A percentile compares a stretch with the other conserved stretches of the same genome.
These are phyloP conservation scores for Andrena camellia DNA, from an alignment of 2,888 invertebrate species.

Conservation along the genomic window DNA sequence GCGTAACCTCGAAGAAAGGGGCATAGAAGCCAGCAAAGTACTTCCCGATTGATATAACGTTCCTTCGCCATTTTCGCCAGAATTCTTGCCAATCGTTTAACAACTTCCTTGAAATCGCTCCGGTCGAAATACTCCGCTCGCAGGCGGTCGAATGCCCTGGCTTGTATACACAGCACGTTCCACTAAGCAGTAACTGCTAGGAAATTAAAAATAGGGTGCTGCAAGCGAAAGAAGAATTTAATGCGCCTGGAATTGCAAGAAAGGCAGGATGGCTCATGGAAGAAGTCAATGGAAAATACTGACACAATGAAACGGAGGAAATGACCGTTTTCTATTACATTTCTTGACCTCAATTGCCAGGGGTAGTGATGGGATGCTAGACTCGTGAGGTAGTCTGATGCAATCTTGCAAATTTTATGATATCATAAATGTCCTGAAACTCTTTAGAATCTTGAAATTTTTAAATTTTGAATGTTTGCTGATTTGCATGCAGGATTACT, in stretches of 20 bases:
- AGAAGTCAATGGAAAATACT: neutral
- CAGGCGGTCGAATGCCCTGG: neutral
- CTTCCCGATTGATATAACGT: constrained; percentile 68
- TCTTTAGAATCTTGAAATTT: no score
- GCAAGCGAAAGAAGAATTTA: neutral
- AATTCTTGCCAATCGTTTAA: constrained; percentile 59
- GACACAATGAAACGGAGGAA: constrained; percentile 2
- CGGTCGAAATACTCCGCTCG: constrained; percentile 1
- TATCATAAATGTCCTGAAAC: no score
- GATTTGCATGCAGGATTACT: no score
- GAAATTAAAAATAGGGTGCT: constrained; percentile 29
- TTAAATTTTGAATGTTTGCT: no score
- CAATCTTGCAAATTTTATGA: no score
- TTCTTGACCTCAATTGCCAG: no score
- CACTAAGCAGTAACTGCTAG: neutral
- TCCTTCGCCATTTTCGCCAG: constrained; percentile 53
- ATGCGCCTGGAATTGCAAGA: neutral
- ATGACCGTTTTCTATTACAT: neutral
- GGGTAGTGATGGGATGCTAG: no score
- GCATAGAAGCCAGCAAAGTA: neutral
- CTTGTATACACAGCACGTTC: neutral
- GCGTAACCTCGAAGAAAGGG: constrained; percentile 19
- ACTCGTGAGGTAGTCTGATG: no score
- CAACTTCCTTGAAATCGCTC: constrained; percentile 60
- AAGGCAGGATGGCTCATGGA: neutral